Evolutionary conservation across 2,888 invertebrate species (phyloP), one percentile per base, ranked within the genome.

Genomic region (Scaptomyza tumidula): DNA sequence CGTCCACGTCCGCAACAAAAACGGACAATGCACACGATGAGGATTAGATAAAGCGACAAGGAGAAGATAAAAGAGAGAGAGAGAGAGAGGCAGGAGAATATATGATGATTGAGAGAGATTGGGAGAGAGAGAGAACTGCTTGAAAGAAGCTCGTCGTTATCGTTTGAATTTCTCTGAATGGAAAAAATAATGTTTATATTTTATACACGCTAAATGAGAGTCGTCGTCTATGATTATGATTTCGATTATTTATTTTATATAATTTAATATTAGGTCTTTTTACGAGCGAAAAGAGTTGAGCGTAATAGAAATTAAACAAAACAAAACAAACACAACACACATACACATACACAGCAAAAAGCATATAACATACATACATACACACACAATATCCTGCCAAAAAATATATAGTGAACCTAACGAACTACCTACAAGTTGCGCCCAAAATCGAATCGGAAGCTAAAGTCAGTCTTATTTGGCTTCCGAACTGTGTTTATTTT

Each of bases 231-330:
- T 69, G 73, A 79, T 81, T 86, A 83, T 86, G 69, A 86, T 86
- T 83, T 84, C 75, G 81, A 86, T 80, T 83, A 86, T 88, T 83
- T 86, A 88, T 86, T 87, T 88, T 86, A 83, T 88, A 77, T 86
- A 86, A 86, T 88, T 80, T 75, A 76, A 86, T 85, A 64, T 86
- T 86, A 86, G 83, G 80, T 74, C 68, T 76, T 76, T 78, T 69
- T 78, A 78, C 79, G 80, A 86, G 79, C 81, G 66, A 74, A 66
- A 72, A 74, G 73, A 75, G 67, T 76, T 75, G 68, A 75, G 70
- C 64, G 75, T 75, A 72, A 67, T 70, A 71, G 52, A 71, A 58
- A 80, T 63, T 63, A 50, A 71, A 50, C 46, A 59, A 65, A 60
- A 24, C 24, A 24, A 24, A 24, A 49, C 48, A 58, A 61, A 57